Percentiles rank a stretch among this genome's conserved stretches.
These are phyloP conservation scores for Tribolium madens DNA, from an alignment of 1,140 invertebrate genomes.

Conservation along the genomic window DNA sequence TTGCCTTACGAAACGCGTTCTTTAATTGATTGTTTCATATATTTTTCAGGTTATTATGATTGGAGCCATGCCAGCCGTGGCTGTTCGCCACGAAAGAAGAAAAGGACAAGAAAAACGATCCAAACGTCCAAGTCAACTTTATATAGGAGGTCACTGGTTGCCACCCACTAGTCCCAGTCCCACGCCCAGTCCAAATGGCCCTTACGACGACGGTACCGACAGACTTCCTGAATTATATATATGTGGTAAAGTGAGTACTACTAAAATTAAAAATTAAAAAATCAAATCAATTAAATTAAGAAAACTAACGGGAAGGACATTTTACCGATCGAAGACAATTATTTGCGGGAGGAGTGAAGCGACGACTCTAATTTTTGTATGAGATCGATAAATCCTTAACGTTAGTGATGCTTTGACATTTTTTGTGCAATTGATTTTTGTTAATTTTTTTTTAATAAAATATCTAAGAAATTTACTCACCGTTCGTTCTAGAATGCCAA, in stretches of 20 bases:
- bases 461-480: no score
- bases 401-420: no score
- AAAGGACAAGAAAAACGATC: constrained; percentile 77
- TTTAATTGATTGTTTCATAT: no score
- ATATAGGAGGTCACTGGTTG: constrained; percentile 72
- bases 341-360: no score
- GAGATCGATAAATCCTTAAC: no score
- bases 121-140: constrained; percentile 78
- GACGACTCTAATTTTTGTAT: no score
- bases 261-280: background rate
- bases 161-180: constrained; percentile 72
- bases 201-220: constrained; percentile 66
- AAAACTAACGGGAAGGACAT: no score
- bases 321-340: no score
- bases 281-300: background rate
- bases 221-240: constrained; percentile 76
- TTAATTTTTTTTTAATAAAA: no score
- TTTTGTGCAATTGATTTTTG: no score
- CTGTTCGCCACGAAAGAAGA: constrained; percentile 82
- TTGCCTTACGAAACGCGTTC: no score
- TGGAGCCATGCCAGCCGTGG: constrained; percentile 87
- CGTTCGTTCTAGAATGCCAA: no score
- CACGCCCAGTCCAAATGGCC: constrained; percentile 71
- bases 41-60: constrained; percentile 71
- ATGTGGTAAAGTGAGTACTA: constrained; percentile 75